Percentiles rank a stretch among this genome's conserved stretches.
These are phyloP conservation scores for Phylloscopus collybita DNA, from an alignment of 2,797 vertebrate species.

Conservation along the genomic window DNA sequence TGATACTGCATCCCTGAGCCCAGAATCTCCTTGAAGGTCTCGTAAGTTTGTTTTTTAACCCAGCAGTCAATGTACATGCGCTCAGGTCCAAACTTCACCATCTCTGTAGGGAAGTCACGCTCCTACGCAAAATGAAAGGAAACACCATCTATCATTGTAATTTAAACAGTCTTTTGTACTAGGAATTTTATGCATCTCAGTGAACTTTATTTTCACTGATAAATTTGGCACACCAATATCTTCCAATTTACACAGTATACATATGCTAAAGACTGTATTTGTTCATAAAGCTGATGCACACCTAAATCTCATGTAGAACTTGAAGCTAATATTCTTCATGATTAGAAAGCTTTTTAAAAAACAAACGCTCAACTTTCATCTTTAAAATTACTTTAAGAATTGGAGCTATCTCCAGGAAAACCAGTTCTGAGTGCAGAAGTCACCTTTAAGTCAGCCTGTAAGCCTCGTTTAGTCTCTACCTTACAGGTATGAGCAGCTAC, in stretches of 20 bases:
- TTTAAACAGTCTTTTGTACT: neutral
- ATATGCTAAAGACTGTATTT: neutral
- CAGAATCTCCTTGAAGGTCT: constrained; percentile 93
- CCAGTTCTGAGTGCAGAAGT: neutral
- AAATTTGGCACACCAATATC: neutral
- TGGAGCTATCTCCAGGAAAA: neutral
- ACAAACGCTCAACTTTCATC: neutral
- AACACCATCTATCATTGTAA: neutral
- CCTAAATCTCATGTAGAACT: neutral
- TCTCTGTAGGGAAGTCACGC: constrained; percentile 91
- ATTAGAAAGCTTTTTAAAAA: neutral
- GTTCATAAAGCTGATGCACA: neutral
- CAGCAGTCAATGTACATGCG: constrained; percentile 97
- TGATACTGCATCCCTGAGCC: constrained; percentile 97
- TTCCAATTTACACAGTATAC: neutral
- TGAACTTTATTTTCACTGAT: neutral
- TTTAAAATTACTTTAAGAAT: neutral
- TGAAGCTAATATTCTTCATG: neutral
- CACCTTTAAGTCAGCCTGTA: neutral
- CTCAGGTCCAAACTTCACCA: constrained; percentile 94
- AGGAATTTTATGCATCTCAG: neutral
- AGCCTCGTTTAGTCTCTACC: neutral
- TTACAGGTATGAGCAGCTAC: neutral
- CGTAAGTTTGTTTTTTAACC: constrained; percentile 93
- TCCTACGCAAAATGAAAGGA: constrained; percentile 78